Percentiles rank a stretch among this genome's conserved stretches.
These are phyloP conservation scores for Sclerurus mexicanus DNA, from an alignment of 2,113 vertebrate genomes.

Conservation along the genomic window DNA sequence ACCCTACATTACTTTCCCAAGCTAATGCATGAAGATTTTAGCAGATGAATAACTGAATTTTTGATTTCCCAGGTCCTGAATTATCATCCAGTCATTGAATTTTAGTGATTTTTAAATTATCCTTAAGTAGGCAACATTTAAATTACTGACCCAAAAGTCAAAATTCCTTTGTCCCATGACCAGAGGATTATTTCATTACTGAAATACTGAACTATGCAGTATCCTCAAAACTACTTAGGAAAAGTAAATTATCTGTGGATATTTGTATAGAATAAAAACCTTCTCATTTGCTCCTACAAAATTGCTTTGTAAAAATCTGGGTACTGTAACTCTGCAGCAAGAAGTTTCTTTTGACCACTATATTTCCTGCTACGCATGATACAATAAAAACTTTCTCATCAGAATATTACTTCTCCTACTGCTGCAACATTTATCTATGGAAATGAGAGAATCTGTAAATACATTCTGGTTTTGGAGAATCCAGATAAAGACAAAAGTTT, in stretches of 20 bases:
- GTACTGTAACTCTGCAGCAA: background rate
- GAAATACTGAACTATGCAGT: background rate
- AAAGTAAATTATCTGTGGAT: slow-evolving; percentile 1
- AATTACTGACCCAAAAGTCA: background rate
- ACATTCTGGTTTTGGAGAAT: background rate
- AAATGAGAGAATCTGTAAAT: background rate
- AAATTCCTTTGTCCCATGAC: background rate
- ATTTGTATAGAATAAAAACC: background rate
- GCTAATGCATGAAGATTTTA: background rate
- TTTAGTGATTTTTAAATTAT: background rate
- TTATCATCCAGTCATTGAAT: background rate
- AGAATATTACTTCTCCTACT: background rate
- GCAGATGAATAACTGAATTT: background rate
- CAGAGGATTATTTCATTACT: background rate
- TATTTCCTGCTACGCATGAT: background rate
- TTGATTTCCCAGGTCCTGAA: background rate
- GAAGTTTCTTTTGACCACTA: background rate
- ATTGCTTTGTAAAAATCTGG: slow-evolving; percentile 10
- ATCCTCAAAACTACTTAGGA: background rate
- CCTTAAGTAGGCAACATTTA: background rate
- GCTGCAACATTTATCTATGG: background rate
- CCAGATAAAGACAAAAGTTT: background rate
- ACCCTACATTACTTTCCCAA: background rate
- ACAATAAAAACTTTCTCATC: background rate
- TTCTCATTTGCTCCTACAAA: background rate